These are phyloP conservation scores for Druon quercuslanigerum DNA, from an alignment of 1,140 invertebrate species.

Conservation along the genomic window DNA sequence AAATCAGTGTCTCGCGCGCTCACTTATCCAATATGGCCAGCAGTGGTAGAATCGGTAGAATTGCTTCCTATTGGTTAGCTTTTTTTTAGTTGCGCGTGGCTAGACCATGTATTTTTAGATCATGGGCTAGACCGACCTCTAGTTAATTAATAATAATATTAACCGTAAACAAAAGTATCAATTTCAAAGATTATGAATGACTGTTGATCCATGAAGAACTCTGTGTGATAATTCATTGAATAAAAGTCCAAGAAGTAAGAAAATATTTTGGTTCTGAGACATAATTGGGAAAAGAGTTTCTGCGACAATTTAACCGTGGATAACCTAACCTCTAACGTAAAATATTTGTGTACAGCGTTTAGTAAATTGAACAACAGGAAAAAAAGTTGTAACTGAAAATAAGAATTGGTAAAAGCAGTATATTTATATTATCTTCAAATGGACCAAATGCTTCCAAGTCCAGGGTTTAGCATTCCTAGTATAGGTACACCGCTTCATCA, in stretches of 20 bases:
- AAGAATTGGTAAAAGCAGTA: not conserved
- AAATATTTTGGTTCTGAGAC: not conserved
- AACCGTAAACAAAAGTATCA: no score
- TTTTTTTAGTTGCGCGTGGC: no score
- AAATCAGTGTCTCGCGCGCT: no score
- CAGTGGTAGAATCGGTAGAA: no score
- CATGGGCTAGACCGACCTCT: no score
- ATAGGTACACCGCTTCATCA: constrained; percentile 93
- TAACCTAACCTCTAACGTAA: no score
- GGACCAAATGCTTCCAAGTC: constrained; percentile 94
- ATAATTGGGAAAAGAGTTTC: not conserved
- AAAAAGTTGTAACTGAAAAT: not conserved
- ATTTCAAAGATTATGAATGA: no score
- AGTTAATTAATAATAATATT: no score
- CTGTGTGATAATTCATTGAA: not conserved
- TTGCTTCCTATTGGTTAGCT: no score
- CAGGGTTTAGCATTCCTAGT: constrained; percentile 91
- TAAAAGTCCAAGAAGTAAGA: not conserved
- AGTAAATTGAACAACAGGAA: not conserved
- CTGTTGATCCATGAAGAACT: no score
- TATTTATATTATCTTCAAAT: constrained; percentile 69
- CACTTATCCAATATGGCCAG: no score
- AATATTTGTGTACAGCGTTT: not conserved
- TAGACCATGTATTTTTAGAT: no score
- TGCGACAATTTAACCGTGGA: not conserved